Conservation (phyloP, 1,140 invertebrate species). For the Monochamus saltuarius region DNA sequence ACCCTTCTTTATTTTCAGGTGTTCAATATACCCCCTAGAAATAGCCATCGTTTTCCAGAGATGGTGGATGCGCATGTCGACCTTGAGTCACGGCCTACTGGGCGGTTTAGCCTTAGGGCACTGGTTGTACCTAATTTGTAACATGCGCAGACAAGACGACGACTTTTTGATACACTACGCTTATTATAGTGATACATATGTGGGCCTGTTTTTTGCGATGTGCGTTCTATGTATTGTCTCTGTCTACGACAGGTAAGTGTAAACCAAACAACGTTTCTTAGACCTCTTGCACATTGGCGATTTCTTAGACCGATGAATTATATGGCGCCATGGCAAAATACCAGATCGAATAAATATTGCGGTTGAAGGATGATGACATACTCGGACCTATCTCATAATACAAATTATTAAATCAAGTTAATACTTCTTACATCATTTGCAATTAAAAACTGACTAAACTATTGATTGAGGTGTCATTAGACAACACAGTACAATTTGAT, state of each 20-base stretch:
- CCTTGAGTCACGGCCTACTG: conserved; percentile 47
- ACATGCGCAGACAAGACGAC: conserved; percentile 37
- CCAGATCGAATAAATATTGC: neutral
- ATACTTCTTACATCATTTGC: neutral
- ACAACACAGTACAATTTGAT: neutral
- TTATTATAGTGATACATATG: conserved; percentile 48
- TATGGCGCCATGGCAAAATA: neutral
- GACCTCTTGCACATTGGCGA: neutral
- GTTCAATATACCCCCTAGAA: conserved; percentile 38
- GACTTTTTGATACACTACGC: conserved; percentile 47
- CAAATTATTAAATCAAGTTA: neutral
- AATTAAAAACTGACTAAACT: neutral
- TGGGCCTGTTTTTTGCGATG: conserved; percentile 44
- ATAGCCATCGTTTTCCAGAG: conserved; percentile 43
- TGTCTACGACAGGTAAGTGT: conserved; percentile 47
- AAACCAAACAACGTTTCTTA: neutral
- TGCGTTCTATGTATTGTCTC: conserved; percentile 48
- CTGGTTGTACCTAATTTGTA: conserved; percentile 44
- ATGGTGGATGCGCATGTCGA: conserved; percentile 46
- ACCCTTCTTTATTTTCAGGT: conserved; percentile 12
- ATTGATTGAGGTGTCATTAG: neutral
- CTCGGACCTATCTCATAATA: neutral
- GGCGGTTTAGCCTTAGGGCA: conserved; percentile 48
- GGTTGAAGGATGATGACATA: neutral
- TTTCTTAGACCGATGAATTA: neutral